phyloP scores from a whole-genome alignment of 2,888 invertebrate genomes.

The Criorhina ranunculi region DNA sequence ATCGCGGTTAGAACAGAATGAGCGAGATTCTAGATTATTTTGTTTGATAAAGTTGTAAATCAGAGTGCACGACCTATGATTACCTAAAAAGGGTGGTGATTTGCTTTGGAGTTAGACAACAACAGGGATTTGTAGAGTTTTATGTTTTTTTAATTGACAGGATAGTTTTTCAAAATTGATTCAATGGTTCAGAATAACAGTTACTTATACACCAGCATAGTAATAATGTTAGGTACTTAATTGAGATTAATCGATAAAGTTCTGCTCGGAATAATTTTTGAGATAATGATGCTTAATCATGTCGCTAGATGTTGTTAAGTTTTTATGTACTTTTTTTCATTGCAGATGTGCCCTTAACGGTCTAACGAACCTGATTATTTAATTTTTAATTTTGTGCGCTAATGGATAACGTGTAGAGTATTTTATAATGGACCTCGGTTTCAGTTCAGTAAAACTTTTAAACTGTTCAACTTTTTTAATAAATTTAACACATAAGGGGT shows the following conservation, averaged over 20 bases:
- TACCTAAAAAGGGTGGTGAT: not conserved
- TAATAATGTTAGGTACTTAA: not conserved
- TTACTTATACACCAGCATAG: not conserved
- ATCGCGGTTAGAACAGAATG: not conserved
- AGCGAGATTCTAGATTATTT: slow-evolving; percentile 49
- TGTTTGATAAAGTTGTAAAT: slow-evolving; percentile 42
- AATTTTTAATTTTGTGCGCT: too few relatives aligned
- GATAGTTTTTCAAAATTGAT: not conserved
- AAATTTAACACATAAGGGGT: too few relatives aligned
- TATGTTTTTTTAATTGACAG: not conserved
- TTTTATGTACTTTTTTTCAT: not conserved
- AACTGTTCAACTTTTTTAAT: too few relatives aligned
- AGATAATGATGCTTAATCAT: not conserved
- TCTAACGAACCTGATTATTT: too few relatives aligned
- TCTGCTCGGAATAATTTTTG: not conserved
- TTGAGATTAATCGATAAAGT: not conserved
- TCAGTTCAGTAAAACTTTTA: too few relatives aligned
- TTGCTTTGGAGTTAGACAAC: not conserved
- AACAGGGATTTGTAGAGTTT: not conserved
- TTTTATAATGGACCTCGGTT: too few relatives aligned
- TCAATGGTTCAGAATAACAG: not conserved
- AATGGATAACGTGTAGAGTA: too few relatives aligned
- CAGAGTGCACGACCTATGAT: slow-evolving; percentile 22
- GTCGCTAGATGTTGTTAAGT: not conserved
- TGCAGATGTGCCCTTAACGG: too few relatives aligned